Evolutionary conservation across 2,888 invertebrate species (phyloP).

Genomic region (Brenthis daphne): DNA sequence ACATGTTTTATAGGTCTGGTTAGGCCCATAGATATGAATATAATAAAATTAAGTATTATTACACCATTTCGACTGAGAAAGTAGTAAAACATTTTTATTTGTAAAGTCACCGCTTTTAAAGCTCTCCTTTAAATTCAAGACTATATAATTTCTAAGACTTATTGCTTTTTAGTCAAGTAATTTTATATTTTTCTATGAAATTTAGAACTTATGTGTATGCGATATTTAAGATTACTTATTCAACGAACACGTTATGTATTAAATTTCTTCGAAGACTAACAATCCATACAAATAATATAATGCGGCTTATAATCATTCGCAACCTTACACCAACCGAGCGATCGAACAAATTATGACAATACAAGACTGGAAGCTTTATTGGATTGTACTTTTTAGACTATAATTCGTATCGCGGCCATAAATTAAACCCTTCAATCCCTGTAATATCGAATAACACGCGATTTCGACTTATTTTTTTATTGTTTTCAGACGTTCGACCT

Average conservation of each 20-base stretch:
- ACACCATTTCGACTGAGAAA: slow-evolving; percentile 13
- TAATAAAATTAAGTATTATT: slow-evolving; percentile 8
- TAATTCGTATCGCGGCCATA: slow-evolving; percentile 9
- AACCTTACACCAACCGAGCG: slow-evolving; percentile 17
- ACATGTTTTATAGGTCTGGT: background rate
- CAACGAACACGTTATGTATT: slow-evolving; percentile 19
- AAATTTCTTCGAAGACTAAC: slow-evolving; percentile 29
- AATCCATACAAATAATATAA: slow-evolving; percentile 25
- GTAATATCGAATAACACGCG: slow-evolving; percentile 15
- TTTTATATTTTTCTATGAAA: slow-evolving; percentile 19
- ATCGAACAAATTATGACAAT: slow-evolving; percentile 16
- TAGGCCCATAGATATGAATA: background rate
- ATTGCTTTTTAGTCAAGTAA: slow-evolving; percentile 9
- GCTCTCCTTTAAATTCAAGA: slow-evolving; percentile 11
- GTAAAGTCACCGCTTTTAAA: slow-evolving; percentile 7
- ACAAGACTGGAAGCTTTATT: slow-evolving; percentile 19
- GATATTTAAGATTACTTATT: slow-evolving; percentile 17
- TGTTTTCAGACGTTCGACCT: slow-evolving; percentile 3
- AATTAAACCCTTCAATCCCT: slow-evolving; percentile 5
- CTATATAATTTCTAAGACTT: slow-evolving; percentile 11
- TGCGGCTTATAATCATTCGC: slow-evolving; percentile 31
- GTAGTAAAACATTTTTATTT: slow-evolving; percentile 11
- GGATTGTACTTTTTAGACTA: slow-evolving; percentile 17
- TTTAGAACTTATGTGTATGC: background rate
- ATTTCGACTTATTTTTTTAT: slow-evolving; percentile 6